Evolutionary conservation across 1,140 invertebrate species (phyloP).

Genomic region (Lamellibrachia luymesi): DNA sequence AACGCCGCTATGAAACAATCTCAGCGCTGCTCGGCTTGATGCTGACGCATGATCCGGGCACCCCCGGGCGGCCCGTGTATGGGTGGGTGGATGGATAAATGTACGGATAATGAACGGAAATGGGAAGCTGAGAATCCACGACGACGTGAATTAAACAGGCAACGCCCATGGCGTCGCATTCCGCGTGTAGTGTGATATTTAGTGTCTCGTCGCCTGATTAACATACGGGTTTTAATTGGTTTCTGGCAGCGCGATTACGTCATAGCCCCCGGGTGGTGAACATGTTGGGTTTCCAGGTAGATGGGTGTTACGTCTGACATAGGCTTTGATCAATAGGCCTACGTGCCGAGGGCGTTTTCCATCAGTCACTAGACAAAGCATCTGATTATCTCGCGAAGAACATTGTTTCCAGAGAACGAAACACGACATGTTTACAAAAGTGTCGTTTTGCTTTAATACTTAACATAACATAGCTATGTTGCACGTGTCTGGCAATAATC

Average conservation of each 20-base stretch:
- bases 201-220: background rate
- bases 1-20: background rate
- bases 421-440: background rate
- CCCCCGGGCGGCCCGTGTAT: background rate
- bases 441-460: background rate
- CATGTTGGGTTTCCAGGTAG: background rate
- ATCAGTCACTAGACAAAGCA: background rate
- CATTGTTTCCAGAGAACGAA: background rate
- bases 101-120: background rate
- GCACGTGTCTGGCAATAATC: no score
- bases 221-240: slow-evolving; percentile 5
- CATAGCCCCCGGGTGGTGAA: background rate
- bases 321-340: background rate
- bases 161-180: background rate
- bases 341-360: background rate
- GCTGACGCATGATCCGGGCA: background rate
- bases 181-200: background rate
- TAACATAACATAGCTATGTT: background rate
- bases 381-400: background rate
- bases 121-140: background rate
- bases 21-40: background rate
- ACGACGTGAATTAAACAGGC: background rate
- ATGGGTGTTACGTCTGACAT: background rate
- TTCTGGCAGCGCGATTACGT: background rate
- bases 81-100: background rate